Evolutionary conservation across 2,113 vertebrate species (phyloP).

Genomic region (Triplophysa rosa): DNA sequence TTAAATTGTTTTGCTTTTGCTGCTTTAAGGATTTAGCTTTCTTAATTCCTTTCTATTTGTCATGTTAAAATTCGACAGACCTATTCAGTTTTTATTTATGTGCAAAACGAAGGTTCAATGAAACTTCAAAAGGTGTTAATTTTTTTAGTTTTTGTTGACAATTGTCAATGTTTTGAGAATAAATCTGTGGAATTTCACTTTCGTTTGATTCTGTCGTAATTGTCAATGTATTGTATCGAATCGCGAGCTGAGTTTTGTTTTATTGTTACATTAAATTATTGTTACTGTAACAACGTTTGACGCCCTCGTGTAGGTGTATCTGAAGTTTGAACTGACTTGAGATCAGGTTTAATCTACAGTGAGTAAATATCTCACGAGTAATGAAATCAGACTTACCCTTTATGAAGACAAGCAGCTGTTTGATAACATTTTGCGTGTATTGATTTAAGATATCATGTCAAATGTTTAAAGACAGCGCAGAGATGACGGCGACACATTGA

Average conservation of each 20-base stretch:
- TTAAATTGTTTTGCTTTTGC: no score
- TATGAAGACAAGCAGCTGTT: not conserved
- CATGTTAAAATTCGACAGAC: not conserved
- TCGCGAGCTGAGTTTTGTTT: not conserved
- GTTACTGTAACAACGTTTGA: not conserved
- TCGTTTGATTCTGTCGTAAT: no score
- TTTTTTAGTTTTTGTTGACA: no score
- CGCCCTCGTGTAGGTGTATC: not conserved
- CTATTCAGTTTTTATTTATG: no score
- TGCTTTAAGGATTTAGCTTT: no score
- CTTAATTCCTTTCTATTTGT: not conserved
- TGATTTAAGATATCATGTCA: not conserved
- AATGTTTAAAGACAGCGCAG: not conserved
- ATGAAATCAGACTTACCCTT: constrained; percentile 7
- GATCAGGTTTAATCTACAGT: not conserved
- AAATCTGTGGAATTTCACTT: no score
- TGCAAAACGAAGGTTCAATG: no score
- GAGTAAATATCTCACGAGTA: not conserved
- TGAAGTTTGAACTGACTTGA: not conserved
- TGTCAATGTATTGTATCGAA: no score
- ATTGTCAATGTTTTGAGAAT: no score
- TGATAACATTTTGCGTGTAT: not conserved
- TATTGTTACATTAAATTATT: not conserved
- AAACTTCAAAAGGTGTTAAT: no score
- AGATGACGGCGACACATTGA: not conserved